These are phyloP conservation scores for Porphyrio hochstetteri DNA, from an alignment of 2,113 vertebrate species.

Conservation along the genomic window DNA sequence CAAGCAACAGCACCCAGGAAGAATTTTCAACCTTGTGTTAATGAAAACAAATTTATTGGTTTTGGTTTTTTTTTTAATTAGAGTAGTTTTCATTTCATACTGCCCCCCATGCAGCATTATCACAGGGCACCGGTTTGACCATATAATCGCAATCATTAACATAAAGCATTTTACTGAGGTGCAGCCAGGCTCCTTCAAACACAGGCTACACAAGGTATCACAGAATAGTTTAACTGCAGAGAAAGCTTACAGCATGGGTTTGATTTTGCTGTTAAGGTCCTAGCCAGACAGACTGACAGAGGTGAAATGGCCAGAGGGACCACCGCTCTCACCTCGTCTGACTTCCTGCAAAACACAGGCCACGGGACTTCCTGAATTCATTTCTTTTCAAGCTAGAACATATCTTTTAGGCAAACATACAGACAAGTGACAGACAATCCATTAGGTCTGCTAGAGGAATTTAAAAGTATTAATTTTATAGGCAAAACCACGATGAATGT, in stretches of 20 bases:
- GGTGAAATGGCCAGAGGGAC: not conserved
- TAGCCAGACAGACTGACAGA: not conserved
- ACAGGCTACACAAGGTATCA: not conserved
- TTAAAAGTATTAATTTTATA: not conserved
- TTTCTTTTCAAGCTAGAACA: not conserved
- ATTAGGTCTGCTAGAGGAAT: not conserved
- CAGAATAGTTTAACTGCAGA: not conserved
- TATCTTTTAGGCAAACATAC: not conserved
- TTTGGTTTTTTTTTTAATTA: not conserved
- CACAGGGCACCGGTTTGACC: not conserved
- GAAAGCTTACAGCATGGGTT: not conserved
- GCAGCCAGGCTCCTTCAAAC: not conserved
- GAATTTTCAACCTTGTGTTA: not conserved
- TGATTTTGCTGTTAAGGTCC: not conserved
- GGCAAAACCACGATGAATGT: not conserved
- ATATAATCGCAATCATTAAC: not conserved
- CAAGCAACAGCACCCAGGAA: not conserved
- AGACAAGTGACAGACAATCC: not conserved
- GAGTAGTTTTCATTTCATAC: not conserved
- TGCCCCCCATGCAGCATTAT: not conserved
- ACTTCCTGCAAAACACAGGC: conserved; percentile 45
- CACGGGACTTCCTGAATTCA: conserved; percentile 24
- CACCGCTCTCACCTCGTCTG: conserved; percentile 16
- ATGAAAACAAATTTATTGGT: not conserved
- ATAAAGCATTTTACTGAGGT: not conserved